Percentiles rank a stretch among this genome's conserved stretches.
phyloP scores from a whole-genome alignment of 2,888 invertebrate genomes.

The Melanophora roralis region DNA sequence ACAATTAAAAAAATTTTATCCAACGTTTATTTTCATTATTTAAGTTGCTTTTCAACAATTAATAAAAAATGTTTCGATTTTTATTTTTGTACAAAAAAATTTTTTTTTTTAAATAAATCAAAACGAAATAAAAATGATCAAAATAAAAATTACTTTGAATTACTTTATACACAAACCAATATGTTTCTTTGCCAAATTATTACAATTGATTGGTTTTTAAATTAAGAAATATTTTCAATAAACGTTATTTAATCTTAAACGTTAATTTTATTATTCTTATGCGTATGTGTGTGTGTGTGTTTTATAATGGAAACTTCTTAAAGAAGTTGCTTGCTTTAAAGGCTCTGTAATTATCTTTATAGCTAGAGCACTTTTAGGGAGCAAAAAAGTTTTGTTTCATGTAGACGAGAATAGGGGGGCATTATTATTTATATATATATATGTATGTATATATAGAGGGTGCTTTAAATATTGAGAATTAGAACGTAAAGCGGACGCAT shows the following conservation, averaged over 20 bases:
- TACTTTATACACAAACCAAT: slow-evolving; percentile 55
- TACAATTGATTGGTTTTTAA: slow-evolving; percentile 17
- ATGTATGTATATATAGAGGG: slow-evolving; percentile 16
- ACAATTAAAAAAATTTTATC: slow-evolving; percentile 59
- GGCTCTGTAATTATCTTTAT: slow-evolving; percentile 23
- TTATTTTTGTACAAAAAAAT: slow-evolving; percentile 44
- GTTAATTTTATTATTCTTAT: not conserved
- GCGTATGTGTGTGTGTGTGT: not conserved
- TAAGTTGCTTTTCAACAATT: slow-evolving; percentile 54
- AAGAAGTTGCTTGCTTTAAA: slow-evolving; percentile 14
- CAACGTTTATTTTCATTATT: slow-evolving; percentile 44
- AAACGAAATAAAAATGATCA: slow-evolving; percentile 27
- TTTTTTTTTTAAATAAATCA: slow-evolving; percentile 8
- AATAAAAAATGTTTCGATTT: slow-evolving; percentile 52
- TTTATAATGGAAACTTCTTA: slow-evolving; percentile 24
- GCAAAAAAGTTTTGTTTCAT: slow-evolving; percentile 9
- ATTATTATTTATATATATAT: not conserved
- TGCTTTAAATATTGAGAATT: slow-evolving; percentile 33
- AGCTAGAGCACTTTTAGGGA: slow-evolving; percentile 31
- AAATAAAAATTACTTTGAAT: slow-evolving; percentile 5
- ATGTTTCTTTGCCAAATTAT: slow-evolving; percentile 16
- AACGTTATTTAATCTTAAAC: slow-evolving; percentile 9
- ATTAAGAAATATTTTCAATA: slow-evolving; percentile 11
- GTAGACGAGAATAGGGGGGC: slow-evolving; percentile 1
- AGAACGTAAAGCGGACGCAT: slow-evolving; percentile 70